These are phyloP conservation scores for Noctua janthe DNA, from an alignment of 2,888 invertebrate genomes.

Conservation along the genomic window DNA sequence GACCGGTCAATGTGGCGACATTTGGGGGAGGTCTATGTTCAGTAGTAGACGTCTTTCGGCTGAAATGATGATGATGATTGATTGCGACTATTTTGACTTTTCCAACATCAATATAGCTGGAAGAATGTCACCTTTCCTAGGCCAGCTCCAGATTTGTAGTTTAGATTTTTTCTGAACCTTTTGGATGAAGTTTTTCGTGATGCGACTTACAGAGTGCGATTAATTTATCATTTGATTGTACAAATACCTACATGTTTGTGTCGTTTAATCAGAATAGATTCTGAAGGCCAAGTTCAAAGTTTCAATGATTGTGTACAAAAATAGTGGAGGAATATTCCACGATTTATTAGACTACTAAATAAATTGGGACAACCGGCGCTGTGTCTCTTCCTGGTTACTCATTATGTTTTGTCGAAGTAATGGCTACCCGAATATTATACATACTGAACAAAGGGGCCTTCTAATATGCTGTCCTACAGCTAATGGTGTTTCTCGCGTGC, in stretches of 20 bases:
- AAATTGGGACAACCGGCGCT: slow-evolving; percentile 7
- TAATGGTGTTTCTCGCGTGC: neutral
- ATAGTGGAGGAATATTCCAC: slow-evolving; percentile 12
- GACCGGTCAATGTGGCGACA: too few species aligned
- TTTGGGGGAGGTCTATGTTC: too few species aligned
- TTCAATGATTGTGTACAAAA: slow-evolving; percentile 19
- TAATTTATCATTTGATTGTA: slow-evolving; percentile 33
- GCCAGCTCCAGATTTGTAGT: neutral
- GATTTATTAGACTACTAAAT: slow-evolving; percentile 33
- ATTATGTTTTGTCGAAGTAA: neutral
- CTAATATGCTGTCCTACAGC: too few species aligned
- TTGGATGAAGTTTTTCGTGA: neutral
- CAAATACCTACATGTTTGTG: slow-evolving; percentile 34
- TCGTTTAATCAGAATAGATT: slow-evolving; percentile 34
- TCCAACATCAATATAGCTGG: neutral
- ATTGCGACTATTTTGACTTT: neutral
- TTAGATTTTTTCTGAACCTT: slow-evolving; percentile 12
- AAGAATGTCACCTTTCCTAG: neutral
- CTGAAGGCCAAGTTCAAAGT: slow-evolving; percentile 43
- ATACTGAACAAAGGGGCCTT: neutral
- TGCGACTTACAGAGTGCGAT: neutral
- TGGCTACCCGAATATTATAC: neutral
- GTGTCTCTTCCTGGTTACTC: slow-evolving; percentile 22
- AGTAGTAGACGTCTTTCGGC: too few species aligned
- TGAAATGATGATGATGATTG: too few species aligned